These are phyloP conservation scores for Salpingus planirostris DNA, from an alignment of 2,888 invertebrate genomes.

Conservation along the genomic window DNA sequence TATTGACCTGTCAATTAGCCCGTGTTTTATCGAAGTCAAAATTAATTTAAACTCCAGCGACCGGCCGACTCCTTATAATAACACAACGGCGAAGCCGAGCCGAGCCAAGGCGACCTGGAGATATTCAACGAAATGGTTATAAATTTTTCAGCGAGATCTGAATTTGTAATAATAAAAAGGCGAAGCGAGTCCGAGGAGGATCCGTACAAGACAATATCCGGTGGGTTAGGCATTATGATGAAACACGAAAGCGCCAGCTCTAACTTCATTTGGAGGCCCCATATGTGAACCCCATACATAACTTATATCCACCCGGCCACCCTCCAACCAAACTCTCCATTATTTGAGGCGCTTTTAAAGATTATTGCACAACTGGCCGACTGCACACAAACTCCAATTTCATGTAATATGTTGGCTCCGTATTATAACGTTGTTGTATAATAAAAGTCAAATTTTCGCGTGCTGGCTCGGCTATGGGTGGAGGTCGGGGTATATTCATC, in stretches of 20 bases:
- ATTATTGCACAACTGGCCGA: slow-evolving; percentile 17
- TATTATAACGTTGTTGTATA: too few species aligned
- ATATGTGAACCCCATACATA: slow-evolving; percentile 26
- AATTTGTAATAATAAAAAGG: slow-evolving; percentile 8
- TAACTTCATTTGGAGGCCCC: slow-evolving; percentile 26
- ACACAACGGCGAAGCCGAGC: too few species aligned
- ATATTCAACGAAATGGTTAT: too few species aligned
- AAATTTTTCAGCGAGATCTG: slow-evolving; percentile 11
- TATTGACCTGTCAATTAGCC: slow-evolving; percentile 16
- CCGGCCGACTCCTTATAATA: too few species aligned
- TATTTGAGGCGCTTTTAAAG: slow-evolving; percentile 4
- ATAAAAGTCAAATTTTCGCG: slow-evolving; percentile 20
- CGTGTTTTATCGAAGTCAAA: slow-evolving; percentile 11
- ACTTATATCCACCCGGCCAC: slow-evolving; percentile 21
- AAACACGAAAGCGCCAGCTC: slow-evolving; percentile 18
- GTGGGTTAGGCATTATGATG: slow-evolving; percentile 21
- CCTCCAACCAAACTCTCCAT: slow-evolving; percentile 7
- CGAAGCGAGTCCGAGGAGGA: slow-evolving; percentile 6
- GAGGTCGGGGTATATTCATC: too few species aligned
- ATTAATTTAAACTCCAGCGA: slow-evolving; percentile 11
- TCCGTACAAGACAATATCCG: slow-evolving; percentile 20
- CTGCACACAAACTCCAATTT: slow-evolving; percentile 19
- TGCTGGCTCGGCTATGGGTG: too few species aligned
- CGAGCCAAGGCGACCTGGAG: too few species aligned
- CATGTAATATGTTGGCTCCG: slow-evolving; percentile 22